phyloP scores from a whole-genome alignment of 2,797 vertebrate species.

The Harpagifer antarcticus region DNA sequence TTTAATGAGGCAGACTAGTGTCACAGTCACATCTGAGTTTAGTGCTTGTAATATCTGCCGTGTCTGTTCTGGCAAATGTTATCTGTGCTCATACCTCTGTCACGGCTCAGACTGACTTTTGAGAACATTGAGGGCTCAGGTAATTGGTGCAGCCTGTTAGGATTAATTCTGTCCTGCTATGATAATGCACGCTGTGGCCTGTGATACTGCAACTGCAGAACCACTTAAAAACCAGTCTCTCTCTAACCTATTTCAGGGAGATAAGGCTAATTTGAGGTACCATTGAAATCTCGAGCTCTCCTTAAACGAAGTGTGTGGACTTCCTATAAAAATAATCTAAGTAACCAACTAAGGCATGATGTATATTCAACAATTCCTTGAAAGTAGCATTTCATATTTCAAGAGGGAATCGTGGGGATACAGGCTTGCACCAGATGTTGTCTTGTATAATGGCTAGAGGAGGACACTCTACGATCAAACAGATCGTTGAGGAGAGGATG shows the following conservation, averaged over 20 bases:
- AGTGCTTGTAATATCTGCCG: slow-evolving; percentile 70
- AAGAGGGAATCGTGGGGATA: slow-evolving; percentile 31
- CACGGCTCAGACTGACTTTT: slow-evolving; percentile 40
- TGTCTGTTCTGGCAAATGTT: slow-evolving; percentile 70
- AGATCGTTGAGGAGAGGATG: slow-evolving; percentile 32
- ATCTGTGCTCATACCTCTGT: slow-evolving; percentile 62
- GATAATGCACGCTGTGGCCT: slow-evolving; percentile 41
- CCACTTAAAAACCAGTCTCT: slow-evolving; percentile 18
- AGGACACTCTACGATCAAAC: slow-evolving; percentile 40
- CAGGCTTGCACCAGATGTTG: slow-evolving; percentile 55
- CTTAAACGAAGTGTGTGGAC: slow-evolving; percentile 10
- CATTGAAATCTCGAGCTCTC: slow-evolving; percentile 22
- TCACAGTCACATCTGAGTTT: slow-evolving; percentile 74
- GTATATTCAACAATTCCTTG: slow-evolving; percentile 5
- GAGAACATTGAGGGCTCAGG: slow-evolving; percentile 44
- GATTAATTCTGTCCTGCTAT: slow-evolving; percentile 59
- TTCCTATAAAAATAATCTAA: not conserved
- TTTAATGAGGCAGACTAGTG: slow-evolving; percentile 79
- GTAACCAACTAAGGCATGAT: not conserved
- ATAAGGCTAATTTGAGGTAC: slow-evolving; percentile 38
- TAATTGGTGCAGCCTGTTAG: slow-evolving; percentile 55
- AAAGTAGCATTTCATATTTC: slow-evolving; percentile 48
- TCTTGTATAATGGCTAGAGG: slow-evolving; percentile 40
- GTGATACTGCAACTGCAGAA: slow-evolving; percentile 35
- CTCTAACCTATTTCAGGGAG: slow-evolving; percentile 23